These are phyloP conservation scores for Trematomus loennbergii DNA, from an alignment of 2,113 vertebrate genomes.

Conservation along the genomic window DNA sequence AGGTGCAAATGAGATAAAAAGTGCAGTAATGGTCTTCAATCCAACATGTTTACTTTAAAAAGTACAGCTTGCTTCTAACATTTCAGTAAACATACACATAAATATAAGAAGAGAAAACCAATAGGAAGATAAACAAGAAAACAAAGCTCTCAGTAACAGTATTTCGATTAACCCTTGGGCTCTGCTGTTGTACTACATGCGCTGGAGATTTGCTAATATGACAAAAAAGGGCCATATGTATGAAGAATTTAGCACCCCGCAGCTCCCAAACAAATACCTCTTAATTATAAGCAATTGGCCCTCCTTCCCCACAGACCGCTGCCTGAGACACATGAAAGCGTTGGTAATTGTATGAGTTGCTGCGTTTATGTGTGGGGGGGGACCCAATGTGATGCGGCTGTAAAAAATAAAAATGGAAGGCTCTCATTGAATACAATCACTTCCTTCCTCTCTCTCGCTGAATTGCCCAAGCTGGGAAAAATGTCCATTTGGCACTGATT, in stretches of 20 bases:
- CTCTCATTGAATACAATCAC: conserved; percentile 73
- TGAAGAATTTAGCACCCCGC: conserved; percentile 62
- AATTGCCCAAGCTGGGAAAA: conserved; percentile 36
- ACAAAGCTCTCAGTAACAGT: not conserved
- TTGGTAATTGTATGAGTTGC: conserved; percentile 66
- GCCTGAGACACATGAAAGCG: conserved; percentile 74
- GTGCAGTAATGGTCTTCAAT: conserved; percentile 35
- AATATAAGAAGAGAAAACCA: too few species aligned
- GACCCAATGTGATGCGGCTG: conserved; percentile 47
- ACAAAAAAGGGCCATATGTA: conserved; percentile 57
- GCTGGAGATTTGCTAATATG: conserved; percentile 36
- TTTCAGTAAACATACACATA: too few species aligned
- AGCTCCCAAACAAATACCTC: conserved; percentile 73
- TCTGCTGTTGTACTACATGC: not conserved
- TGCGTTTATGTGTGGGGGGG: conserved; percentile 57
- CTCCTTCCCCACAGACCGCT: conserved; percentile 59
- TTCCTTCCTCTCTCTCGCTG: conserved; percentile 72
- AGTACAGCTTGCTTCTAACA: not conserved
- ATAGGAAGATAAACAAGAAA: not conserved
- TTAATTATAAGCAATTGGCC: conserved; percentile 75
- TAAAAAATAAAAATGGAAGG: conserved; percentile 76
- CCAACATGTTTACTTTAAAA: conserved; percentile 9
- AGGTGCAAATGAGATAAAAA: conserved; percentile 75
- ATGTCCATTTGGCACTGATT: conserved; percentile 83
- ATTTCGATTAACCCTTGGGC: not conserved